Evolutionary conservation across 2,797 vertebrate species (phyloP), one percentile per base, ranked within the genome.

Genomic region (Helostoma temminkii): DNA sequence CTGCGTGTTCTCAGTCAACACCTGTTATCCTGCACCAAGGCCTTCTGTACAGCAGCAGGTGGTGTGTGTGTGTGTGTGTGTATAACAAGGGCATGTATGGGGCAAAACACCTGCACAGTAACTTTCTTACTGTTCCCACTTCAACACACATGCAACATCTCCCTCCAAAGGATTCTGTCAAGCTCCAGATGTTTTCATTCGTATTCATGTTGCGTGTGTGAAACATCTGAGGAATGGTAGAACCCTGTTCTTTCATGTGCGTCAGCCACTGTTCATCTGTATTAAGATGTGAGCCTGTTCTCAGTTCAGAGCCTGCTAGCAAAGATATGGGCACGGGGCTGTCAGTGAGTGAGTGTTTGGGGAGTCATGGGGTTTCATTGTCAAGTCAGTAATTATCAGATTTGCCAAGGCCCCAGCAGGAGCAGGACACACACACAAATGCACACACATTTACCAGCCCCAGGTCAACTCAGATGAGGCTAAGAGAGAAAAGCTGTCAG

Each of bases 351-450:
- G 55, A 30, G 26, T 39, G 46, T 42, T 46, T 56, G 1, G 19
- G 36, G 43, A 39, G 39, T 50, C 49, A 61, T 45, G 43, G 34
- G 53, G 67, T 60, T 76, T 82, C 73, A 73, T 82, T 88, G 82
- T 88, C 82, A 84, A 80, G 65, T 81, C 74, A 82, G 88, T 84
- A 90, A 91, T 92, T 92, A 92, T 89, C 83, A 91, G 89, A 92
- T 92, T 90, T 91, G 68, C 62, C 4, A 24, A 80, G 73, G 63
- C 76, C 74, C 54, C 64, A 56, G 63, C 47, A 71, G 67, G 24
- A 82, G 43, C 57, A 71, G 28, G 55, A 30, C 54, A 71, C 61
- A 66, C 68, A 59, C 63, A 64, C 54, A 53, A 52, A 55, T 60
- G 37, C 57, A 41, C 61, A 42, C 57, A 56, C 30, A 69, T 59